Evolutionary conservation across 2,888 invertebrate species (phyloP), one percentile per base, ranked within the genome.

Genomic region (Pterobdella sp.): DNA sequence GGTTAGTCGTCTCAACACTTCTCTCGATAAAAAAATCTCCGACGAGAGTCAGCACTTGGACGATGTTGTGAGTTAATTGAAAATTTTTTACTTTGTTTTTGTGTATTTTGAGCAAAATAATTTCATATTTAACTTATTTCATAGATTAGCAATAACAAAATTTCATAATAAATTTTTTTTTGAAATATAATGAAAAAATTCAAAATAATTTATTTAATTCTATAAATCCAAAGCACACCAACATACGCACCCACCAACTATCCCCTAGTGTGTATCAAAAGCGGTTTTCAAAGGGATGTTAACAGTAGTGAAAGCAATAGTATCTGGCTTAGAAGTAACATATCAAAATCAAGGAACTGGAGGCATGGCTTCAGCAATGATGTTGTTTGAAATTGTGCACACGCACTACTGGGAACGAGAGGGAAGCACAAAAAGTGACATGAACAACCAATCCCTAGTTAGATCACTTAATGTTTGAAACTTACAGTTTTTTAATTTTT

Each of bases 221-320:
- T n/a, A n/a, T n/a, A n/a, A n/a, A n/a, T n/a, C n/a, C n/a, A n/a
- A n/a, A n/a, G n/a, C n/a, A n/a, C n/a, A n/a, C n/a, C n/a, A n/a
- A n/a, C n/a, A n/a, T n/a, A n/a, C n/a, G n/a, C n/a, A n/a, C n/a
- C n/a, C n/a, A n/a, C n/a, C n/a, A n/a, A n/a, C 7, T 14, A 42
- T 10, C 36, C 26, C 31, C n/a, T 56, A 83, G 82, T 76, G 79
- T 70, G 87, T 98, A 7, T 88, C 91, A 73, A 92, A 93, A 81
- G 87, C 91, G 0, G 89, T 96, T 34, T 97, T 94, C 91, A 97
- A 97, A 84, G 98, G 97, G 49, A 93, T 95, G 90, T 85, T 95
- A 72, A 94, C 94, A 85, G 89, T 95, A 73, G 85, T 96, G 36
- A 91, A 91, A 84, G 91, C 94, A 1, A 89, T 94, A 60, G 89